Evolutionary conservation across 2,888 invertebrate genomes (phyloP).

Genomic region (Hetaerina titia): DNA sequence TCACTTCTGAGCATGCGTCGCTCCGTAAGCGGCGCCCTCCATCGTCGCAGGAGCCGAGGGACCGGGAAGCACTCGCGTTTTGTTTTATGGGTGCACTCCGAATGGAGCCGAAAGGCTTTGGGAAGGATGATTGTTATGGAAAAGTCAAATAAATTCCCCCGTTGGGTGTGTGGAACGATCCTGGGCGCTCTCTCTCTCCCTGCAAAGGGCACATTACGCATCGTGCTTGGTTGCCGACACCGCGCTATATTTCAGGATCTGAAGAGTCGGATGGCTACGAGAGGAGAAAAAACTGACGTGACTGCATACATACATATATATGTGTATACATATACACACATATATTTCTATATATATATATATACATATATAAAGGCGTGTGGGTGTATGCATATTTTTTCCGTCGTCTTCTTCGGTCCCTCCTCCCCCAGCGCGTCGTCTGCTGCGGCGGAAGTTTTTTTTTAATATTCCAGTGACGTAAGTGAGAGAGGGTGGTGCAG

Average conservation of each 20-base stretch:
- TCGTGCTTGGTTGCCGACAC: slow-evolving; percentile 14
- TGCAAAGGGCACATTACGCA: neutral
- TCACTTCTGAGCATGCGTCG: neutral
- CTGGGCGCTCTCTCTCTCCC: neutral
- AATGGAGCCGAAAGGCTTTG: neutral
- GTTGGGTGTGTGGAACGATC: neutral
- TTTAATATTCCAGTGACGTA: slow-evolving; percentile 2
- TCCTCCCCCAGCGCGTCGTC: neutral
- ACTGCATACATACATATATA: too few species aligned
- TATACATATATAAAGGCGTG: too few species aligned
- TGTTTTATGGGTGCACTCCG: neutral
- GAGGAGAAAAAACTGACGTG: neutral
- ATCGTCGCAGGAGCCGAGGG: neutral
- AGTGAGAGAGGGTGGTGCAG: neutral
- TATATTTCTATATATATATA: too few species aligned
- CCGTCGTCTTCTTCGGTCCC: neutral
- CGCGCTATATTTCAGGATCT: slow-evolving; percentile 12
- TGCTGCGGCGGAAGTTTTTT: neutral
- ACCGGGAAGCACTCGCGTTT: neutral
- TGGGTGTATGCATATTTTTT: neutral
- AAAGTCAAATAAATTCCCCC: neutral
- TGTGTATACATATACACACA: too few species aligned
- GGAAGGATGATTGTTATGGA: neutral
- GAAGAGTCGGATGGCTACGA: neutral
- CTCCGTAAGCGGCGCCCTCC: neutral